Base-by-base conservation (phyloP, 2,797 vertebrate species). In the Enteromius fasciolatus region DNA sequence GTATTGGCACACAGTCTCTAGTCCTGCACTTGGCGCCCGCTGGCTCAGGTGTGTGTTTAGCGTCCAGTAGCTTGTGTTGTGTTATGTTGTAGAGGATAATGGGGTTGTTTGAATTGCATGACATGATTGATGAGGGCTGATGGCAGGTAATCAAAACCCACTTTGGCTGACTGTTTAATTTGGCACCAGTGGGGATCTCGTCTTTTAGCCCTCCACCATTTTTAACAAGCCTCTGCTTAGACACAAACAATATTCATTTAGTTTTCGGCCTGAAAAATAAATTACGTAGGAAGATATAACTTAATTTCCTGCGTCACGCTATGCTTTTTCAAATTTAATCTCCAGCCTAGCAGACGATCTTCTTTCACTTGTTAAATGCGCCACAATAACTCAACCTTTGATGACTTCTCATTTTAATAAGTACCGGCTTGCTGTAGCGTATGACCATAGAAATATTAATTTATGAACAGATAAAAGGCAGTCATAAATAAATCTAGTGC, bases 161-260 rank as follows among this genome's bases (percentile, higher is more conserved):
- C 93, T 93, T 92, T 92, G 90, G 89, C 88, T 90, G 92, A 90
- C 92, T 94, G 92, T 93, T 95, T 94, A 93, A 95, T 94, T 92
- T 94, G 92, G 90, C 90, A 93, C 94, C 92, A 57, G 91, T 93
- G 92, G 93, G 92, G 90, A 92, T 92, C 91, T 92, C 86, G 87
- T 90, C 92, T 94, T 94, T 92, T 93, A 93, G 92, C 81, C 88
- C 89, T 81, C 66, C 73, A 87, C 82, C 83, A 88, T 84, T 93
- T 91, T 92, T 93, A 94, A 94, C 92, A 92, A 92, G 93, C 92
- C 87, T 89, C 77, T 88, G 90, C 92, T 93, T 92, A 94, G 90
- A 94, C 93, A 91, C 91, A 94, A 94, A 95, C 94, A 95, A 95
- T 94, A 94, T 95, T 94, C 85, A 94, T 94, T 94, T 94, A 90